These are phyloP conservation scores for Augochlorella aurata DNA, from an alignment of 2,888 invertebrate genomes.

Conservation along the genomic window DNA sequence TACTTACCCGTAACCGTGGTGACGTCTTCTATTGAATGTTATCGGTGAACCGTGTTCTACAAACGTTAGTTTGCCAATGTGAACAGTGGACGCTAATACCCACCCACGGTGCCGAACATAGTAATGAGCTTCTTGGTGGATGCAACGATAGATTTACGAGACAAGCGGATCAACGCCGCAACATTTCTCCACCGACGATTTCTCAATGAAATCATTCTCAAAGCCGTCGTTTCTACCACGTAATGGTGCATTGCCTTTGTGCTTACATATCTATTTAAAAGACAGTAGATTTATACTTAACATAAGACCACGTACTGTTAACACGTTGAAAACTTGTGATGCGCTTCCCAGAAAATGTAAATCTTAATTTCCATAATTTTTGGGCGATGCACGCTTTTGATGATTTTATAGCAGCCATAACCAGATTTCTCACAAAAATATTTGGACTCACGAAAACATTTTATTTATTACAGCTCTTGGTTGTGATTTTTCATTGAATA, in stretches of 20 bases:
- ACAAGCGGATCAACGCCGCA: slow-evolving; percentile 28
- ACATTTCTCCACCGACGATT: slow-evolving; percentile 18
- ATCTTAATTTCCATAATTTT: slow-evolving; percentile 9
- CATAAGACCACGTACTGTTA: no score
- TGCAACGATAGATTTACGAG: slow-evolving; percentile 49
- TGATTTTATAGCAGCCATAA: no score
- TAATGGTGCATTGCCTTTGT: background rate
- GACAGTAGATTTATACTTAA: slow-evolving; percentile 12
- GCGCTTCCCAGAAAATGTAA: slow-evolving; percentile 4
- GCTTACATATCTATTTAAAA: background rate
- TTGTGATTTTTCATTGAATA: no score
- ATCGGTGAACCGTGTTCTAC: slow-evolving; percentile 24
- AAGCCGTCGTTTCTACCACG: background rate
- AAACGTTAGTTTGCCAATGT: slow-evolving; percentile 35
- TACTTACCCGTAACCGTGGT: background rate
- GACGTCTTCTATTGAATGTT: slow-evolving; percentile 38
- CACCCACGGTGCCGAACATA: slow-evolving; percentile 52
- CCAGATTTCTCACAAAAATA: no score
- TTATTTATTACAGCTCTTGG: no score
- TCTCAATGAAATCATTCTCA: slow-evolving; percentile 37
- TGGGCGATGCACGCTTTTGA: no score
- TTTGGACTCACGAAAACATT: no score
- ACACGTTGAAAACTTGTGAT: background rate
- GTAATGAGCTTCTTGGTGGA: slow-evolving; percentile 55
- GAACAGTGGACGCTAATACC: slow-evolving; percentile 44